phyloP scores from a whole-genome alignment of 1,140 invertebrate genomes.

The Conopomorpha cramerella region DNA sequence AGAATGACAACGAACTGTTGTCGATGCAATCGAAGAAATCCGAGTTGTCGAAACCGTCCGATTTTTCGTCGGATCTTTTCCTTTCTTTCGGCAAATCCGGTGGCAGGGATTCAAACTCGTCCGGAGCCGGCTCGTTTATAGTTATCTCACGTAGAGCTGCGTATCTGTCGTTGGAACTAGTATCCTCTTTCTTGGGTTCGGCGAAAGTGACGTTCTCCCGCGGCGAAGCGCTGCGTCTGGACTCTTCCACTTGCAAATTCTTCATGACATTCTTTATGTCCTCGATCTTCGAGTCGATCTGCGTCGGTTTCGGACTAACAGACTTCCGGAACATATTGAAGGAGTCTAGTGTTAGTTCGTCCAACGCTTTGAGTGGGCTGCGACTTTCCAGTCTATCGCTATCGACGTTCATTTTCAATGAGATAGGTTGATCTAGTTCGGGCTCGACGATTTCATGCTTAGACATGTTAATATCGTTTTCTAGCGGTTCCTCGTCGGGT shows the following conservation, averaged over 20 bases:
- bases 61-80: slow-evolving; percentile 55
- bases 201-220: slow-evolving; percentile 29
- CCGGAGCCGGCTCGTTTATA: slow-evolving; percentile 62
- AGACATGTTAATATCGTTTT: too few relatives aligned
- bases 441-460: too few relatives aligned
- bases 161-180: slow-evolving; percentile 71
- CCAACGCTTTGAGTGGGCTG: slow-evolving; percentile 39
- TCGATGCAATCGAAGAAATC: slow-evolving; percentile 60
- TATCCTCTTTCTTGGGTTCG: slow-evolving; percentile 42
- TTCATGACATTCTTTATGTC: slow-evolving; percentile 57
- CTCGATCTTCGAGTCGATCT: slow-evolving; percentile 52
- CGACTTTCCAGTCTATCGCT: too few relatives aligned
- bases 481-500: too few relatives aligned
- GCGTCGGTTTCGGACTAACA: slow-evolving; percentile 38
- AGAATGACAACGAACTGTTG: slow-evolving; percentile 49
- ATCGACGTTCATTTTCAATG: too few relatives aligned
- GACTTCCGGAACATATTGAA: slow-evolving; percentile 50
- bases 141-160: slow-evolving; percentile 73
- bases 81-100: slow-evolving; percentile 50
- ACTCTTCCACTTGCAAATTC: slow-evolving; percentile 45
- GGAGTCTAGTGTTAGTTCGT: slow-evolving; percentile 48
- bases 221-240: slow-evolving; percentile 42
- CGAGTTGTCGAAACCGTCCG: slow-evolving; percentile 53
- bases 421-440: too few relatives aligned
- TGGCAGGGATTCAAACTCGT: slow-evolving; percentile 56